Evolutionary conservation across 2,797 vertebrate species (phyloP).

Genomic region (Urosaurus nigricauda): DNA sequence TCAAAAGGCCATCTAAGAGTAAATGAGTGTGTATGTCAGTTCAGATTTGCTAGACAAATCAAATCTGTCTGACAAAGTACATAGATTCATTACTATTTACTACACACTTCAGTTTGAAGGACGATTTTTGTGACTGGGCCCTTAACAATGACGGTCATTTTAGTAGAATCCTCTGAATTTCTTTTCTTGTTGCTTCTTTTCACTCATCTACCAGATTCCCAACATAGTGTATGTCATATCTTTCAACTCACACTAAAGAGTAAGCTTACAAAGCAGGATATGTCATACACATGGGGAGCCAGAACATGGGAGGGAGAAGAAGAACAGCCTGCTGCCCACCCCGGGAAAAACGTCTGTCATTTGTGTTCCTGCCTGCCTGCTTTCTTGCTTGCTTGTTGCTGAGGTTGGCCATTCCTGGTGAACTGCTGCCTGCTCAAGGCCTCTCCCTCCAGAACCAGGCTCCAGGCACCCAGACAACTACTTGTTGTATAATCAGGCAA

Average conservation of each 20-base stretch:
- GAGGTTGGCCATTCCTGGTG: too few relatives aligned
- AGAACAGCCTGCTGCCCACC: too few relatives aligned
- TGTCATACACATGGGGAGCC: slow-evolving; percentile 21
- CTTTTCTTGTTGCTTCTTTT: slow-evolving; percentile 58
- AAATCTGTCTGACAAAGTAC: slow-evolving; percentile 78
- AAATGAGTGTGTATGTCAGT: slow-evolving; percentile 82
- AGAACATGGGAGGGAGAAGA: too few relatives aligned
- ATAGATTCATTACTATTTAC: slow-evolving; percentile 82
- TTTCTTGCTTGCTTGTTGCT: too few relatives aligned
- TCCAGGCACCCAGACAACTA: too few relatives aligned
- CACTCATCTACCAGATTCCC: slow-evolving; percentile 27
- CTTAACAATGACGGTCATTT: slow-evolving; percentile 81
- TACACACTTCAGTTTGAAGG: slow-evolving; percentile 76
- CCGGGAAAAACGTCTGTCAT: too few relatives aligned
- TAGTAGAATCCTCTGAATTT: slow-evolving; percentile 72
- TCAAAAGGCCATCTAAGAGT: slow-evolving; percentile 81
- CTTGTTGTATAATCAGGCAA: too few relatives aligned
- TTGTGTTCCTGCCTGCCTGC: too few relatives aligned
- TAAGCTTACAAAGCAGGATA: slow-evolving; percentile 52
- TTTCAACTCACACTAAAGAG: slow-evolving; percentile 58
- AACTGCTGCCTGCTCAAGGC: too few relatives aligned
- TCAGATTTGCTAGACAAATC: slow-evolving; percentile 84
- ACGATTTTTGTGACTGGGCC: slow-evolving; percentile 79
- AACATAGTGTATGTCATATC: slow-evolving; percentile 36
- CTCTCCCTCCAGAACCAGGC: too few relatives aligned